Base-by-base conservation (phyloP, 2,113 vertebrate genomes). In the Boulengeromyrus knoepffleri region DNA sequence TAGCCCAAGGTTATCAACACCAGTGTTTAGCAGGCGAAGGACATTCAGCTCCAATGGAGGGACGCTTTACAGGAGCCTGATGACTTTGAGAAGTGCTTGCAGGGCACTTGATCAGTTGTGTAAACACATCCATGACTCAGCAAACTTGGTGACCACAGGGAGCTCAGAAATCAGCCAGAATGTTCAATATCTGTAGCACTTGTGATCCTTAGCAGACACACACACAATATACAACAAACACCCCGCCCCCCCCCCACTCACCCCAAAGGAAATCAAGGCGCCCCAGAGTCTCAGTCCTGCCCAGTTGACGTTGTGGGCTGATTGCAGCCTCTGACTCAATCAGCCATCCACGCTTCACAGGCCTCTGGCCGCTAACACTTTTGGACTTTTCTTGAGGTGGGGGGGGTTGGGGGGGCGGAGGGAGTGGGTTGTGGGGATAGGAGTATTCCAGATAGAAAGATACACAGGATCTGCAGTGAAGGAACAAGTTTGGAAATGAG, bases 301-400 rank as follows among this genome's bases (percentile, higher is more conserved):
- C 74, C 84, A 27, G 45, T 10, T 86, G 84, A 47, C 45, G 47
- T 50, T 50, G 84, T 46, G 24, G 24, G 84, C 47, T 17, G 45
- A 86, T 86, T 86, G n/a, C 84, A 86, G 84, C 84, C 84, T 47
- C 84, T 86, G 84, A 86, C 47, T 86, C 47, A 86, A 70, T 86
- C 84, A 1, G 24, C 84, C 46, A 86, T 31, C 84, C n/a, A 86
- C 10, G 47, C 84, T 50, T 46, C 1, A 50, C 74, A 80, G 45
- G 47, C 21, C 21, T 27, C n/a, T 27, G 45, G 83, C 42, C 8
- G 7, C 83, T 15, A 9, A 31, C 62, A 70, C 62, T 31, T 70
- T 70, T 27, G 62, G 62, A 70, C 56, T 62, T 62, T n/a, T 62
- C 56, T 53, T 21, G 17, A 2, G 56, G 7, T 3, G 21, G 56